phyloP scores from a whole-genome alignment of 2,113 vertebrate genomes.

The Corvus cornix region DNA sequence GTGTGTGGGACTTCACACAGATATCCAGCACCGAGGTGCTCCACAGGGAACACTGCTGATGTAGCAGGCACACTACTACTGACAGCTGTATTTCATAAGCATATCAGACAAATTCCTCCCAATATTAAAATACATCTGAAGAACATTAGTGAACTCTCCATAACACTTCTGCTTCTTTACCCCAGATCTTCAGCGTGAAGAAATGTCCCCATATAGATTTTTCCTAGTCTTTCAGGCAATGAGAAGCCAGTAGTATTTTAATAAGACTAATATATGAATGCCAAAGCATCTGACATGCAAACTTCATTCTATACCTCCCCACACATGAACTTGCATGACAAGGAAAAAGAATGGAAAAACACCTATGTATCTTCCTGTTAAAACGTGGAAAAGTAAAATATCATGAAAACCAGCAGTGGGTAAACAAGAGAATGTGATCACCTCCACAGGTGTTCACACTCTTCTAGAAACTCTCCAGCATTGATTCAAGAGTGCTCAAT shows the following conservation, averaged over 20 bases:
- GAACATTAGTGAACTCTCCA: background rate
- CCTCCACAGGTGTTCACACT: background rate
- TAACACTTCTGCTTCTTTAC: background rate
- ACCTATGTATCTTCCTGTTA: background rate
- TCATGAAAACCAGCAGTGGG: background rate
- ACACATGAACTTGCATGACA: background rate
- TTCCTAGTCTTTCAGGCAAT: background rate
- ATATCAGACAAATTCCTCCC: background rate
- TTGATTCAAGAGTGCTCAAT: background rate
- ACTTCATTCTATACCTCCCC: background rate
- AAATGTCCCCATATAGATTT: background rate
- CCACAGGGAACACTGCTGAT: background rate
- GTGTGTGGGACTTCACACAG: accelerated
- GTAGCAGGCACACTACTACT: background rate
- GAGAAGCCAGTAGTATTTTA: background rate
- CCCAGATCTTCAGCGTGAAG: background rate
- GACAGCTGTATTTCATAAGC: background rate
- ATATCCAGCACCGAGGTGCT: background rate
- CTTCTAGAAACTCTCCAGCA: background rate
- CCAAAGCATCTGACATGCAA: background rate
- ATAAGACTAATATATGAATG: background rate
- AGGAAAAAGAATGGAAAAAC: background rate
- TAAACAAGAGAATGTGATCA: background rate
- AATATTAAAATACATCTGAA: background rate
- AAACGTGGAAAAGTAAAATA: background rate